Conservation (phyloP, 1,140 invertebrate species). For the Drosophila pruinosa region DNA sequence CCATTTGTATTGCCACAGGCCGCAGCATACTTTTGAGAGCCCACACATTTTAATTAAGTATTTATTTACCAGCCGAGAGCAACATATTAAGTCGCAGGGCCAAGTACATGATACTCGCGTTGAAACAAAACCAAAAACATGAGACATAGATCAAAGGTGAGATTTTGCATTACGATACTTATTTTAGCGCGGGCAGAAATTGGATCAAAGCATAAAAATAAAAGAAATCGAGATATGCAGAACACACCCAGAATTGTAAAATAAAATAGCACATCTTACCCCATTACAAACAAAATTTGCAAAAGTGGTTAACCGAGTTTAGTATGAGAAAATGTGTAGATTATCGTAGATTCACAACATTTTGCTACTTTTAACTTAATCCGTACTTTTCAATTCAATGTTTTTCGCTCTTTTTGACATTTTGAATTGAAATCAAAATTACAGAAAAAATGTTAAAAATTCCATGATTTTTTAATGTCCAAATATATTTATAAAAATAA, state of each 20-base stretch:
- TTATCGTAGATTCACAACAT: too few relatives aligned
- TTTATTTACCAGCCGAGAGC: slow-evolving; percentile 13
- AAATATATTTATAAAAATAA: too few relatives aligned
- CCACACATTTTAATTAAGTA: slow-evolving; percentile 32
- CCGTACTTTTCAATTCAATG: too few relatives aligned
- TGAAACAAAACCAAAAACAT: not conserved
- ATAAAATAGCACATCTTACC: not conserved
- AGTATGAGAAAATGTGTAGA: too few relatives aligned
- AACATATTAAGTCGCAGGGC: not conserved
- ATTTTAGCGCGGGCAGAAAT: not conserved
- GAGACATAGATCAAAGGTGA: slow-evolving; percentile 5
- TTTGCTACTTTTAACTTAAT: too few relatives aligned
- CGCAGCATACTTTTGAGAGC: slow-evolving; percentile 60
- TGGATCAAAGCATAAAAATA: not conserved
- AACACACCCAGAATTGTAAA: not conserved
- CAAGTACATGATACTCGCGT: not conserved
- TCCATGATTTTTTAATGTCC: too few relatives aligned
- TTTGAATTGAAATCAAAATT: too few relatives aligned
- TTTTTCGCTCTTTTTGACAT: too few relatives aligned
- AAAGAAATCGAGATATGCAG: not conserved
- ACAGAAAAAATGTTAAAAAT: too few relatives aligned
- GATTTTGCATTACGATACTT: not conserved
- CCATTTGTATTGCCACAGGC: not conserved
- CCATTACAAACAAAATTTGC: not conserved
- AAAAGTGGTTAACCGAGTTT: too few relatives aligned